A percentile compares a stretch with the other conserved stretches of the same genome.
phyloP scores from a whole-genome alignment of 2,888 invertebrate genomes.

The Escarpia spicata region DNA sequence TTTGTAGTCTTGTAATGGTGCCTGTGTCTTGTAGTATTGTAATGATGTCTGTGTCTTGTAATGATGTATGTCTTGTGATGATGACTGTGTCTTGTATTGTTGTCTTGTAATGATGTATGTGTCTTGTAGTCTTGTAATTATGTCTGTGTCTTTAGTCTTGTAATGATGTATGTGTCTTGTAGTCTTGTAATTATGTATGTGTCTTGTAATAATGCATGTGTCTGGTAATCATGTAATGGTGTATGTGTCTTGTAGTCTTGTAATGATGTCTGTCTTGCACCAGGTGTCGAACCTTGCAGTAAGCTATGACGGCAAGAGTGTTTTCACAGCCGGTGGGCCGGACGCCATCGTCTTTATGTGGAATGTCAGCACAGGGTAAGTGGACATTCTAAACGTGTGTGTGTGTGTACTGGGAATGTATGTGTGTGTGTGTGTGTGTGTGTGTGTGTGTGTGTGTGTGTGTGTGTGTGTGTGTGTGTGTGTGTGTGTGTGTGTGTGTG shows the following conservation, averaged over 20 bases:
- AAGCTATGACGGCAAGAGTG: slow-evolving; percentile 68
- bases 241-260: neutral
- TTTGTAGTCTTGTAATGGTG: neutral
- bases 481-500: neutral
- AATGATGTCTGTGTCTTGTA: neutral
- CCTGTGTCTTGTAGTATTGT: neutral
- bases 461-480: neutral
- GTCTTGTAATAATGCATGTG: too few relatives aligned
- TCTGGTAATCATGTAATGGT: too few relatives aligned
- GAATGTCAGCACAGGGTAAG: slow-evolving; percentile 70
- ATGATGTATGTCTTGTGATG: neutral
- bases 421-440: neutral
- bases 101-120: too few relatives aligned
- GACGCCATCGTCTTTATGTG: slow-evolving; percentile 72
- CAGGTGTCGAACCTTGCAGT: slow-evolving; percentile 61
- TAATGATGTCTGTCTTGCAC: too few relatives aligned
- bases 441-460: neutral
- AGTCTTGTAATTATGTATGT: too few relatives aligned
- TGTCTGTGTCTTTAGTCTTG: too few relatives aligned
- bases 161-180: too few relatives aligned
- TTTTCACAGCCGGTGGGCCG: slow-evolving; percentile 71
- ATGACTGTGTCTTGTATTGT: neutral
- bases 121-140: too few relatives aligned
- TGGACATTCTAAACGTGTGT: slow-evolving; percentile 24
- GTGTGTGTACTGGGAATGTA: neutral